Evolutionary conservation across 2,888 invertebrate species (phyloP).

Genomic region (Lobophora halterata): DNA sequence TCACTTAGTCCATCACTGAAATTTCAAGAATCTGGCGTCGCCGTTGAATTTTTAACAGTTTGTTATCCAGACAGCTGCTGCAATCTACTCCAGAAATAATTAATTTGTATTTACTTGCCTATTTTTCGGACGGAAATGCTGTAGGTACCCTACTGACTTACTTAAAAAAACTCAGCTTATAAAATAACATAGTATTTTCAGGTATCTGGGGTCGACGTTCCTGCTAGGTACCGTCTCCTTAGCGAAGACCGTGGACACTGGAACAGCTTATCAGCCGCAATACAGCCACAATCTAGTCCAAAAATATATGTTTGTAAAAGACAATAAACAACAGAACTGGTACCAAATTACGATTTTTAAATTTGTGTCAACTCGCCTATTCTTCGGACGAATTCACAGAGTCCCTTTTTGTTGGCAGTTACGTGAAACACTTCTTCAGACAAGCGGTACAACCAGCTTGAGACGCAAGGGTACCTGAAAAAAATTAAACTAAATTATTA

Average conservation of each 20-base stretch:
- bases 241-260: slow-evolving; percentile 53
- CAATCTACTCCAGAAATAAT: too few relatives aligned
- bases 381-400: slow-evolving; percentile 56
- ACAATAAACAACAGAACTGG: slow-evolving; percentile 15
- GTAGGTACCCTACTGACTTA: too few relatives aligned
- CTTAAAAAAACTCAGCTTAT: too few relatives aligned
- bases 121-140: too few relatives aligned
- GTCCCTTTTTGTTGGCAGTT: slow-evolving; percentile 59
- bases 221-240: slow-evolving; percentile 42
- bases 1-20: too few relatives aligned
- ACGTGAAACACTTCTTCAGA: slow-evolving; percentile 52
- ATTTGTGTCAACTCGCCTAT: slow-evolving; percentile 58
- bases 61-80: too few relatives aligned
- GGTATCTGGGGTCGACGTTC: slow-evolving; percentile 16
- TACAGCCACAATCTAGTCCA: slow-evolving; percentile 49
- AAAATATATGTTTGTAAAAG: slow-evolving; percentile 33
- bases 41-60: too few relatives aligned
- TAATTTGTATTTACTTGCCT: too few relatives aligned
- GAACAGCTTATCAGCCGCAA: slow-evolving; percentile 41
- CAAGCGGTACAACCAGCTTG: slow-evolving; percentile 51
- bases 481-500: too few relatives aligned
- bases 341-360: slow-evolving; percentile 34
- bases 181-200: too few relatives aligned
- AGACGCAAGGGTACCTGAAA: slow-evolving; percentile 50
- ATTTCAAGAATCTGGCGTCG: slow-evolving; percentile 13